phyloP scores from a whole-genome alignment of 2,113 vertebrate genomes.

The Tychaedon coryphoeus region DNA sequence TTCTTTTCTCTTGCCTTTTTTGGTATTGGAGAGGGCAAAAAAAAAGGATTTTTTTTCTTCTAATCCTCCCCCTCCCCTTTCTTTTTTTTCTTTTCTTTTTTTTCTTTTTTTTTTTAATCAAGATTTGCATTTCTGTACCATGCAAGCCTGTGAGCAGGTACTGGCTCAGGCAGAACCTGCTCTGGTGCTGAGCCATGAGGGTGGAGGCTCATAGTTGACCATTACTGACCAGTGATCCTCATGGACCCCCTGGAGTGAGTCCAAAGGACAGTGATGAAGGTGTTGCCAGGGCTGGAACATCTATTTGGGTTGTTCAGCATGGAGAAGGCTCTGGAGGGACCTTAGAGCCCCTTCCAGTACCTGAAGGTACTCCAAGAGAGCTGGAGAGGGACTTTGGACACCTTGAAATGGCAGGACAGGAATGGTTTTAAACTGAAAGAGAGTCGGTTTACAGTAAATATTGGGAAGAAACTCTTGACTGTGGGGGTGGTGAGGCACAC shows the following conservation, averaged over 20 bases:
- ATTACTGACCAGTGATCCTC: neutral
- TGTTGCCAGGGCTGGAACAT: neutral
- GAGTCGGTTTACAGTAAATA: neutral
- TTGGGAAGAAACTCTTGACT: neutral
- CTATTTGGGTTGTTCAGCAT: neutral
- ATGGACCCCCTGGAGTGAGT: neutral
- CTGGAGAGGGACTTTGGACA: neutral
- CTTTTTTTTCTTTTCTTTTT: rapidly evolving
- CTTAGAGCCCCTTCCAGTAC: neutral
- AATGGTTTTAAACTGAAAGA: neutral
- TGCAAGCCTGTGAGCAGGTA: neutral
- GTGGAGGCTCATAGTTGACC: neutral
- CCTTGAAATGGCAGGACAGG: neutral
- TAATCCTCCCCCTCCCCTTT: rapidly evolving
- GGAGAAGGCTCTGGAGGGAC: neutral
- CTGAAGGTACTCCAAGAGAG: neutral
- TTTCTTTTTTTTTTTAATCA: neutral
- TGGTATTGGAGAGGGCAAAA: neutral
- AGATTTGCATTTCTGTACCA: neutral
- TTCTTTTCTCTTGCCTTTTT: neutral
- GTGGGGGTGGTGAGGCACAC: neutral
- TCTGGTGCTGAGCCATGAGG: neutral
- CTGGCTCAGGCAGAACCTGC: neutral
- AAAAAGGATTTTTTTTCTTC: neutral
- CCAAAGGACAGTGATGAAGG: neutral